phyloP scores from a whole-genome alignment of 2,797 vertebrate species.

The Notamacropus eugenii region DNA sequence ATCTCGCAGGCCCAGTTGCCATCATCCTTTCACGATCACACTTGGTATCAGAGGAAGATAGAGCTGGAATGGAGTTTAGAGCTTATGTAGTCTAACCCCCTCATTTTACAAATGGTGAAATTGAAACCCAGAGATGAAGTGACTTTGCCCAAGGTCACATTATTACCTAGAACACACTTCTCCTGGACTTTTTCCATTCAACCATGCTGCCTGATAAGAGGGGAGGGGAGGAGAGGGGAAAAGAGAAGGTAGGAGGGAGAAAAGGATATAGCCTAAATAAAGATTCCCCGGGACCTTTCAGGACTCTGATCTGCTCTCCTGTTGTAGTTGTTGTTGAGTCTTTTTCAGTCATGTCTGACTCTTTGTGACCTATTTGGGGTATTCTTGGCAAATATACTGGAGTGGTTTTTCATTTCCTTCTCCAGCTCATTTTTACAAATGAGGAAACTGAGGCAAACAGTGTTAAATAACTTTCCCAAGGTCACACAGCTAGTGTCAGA shows the following conservation, averaged over 20 bases:
- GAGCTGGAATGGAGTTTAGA: neutral
- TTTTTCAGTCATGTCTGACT: neutral
- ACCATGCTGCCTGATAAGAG: neutral
- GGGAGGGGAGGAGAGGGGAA: too few species aligned
- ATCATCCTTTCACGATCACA: conserved; percentile 7
- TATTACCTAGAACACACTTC: neutral
- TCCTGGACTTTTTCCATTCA: neutral
- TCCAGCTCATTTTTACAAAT: neutral
- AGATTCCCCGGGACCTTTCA: neutral
- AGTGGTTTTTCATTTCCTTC: neutral
- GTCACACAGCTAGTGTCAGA: neutral
- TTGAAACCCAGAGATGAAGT: neutral
- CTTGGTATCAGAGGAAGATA: neutral
- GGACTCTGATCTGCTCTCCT: neutral
- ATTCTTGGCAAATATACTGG: neutral
- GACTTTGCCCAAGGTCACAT: neutral
- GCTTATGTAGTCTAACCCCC: neutral
- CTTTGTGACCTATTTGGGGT: neutral
- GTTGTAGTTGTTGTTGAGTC: neutral
- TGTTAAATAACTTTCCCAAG: neutral
- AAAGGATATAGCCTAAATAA: neutral
- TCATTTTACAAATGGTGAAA: neutral
- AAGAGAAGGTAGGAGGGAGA: neutral
- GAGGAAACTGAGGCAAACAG: neutral
- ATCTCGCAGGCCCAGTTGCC: conserved; percentile 38